phyloP scores from a whole-genome alignment of 2,113 vertebrate genomes.

The Thermophis baileyi region DNA sequence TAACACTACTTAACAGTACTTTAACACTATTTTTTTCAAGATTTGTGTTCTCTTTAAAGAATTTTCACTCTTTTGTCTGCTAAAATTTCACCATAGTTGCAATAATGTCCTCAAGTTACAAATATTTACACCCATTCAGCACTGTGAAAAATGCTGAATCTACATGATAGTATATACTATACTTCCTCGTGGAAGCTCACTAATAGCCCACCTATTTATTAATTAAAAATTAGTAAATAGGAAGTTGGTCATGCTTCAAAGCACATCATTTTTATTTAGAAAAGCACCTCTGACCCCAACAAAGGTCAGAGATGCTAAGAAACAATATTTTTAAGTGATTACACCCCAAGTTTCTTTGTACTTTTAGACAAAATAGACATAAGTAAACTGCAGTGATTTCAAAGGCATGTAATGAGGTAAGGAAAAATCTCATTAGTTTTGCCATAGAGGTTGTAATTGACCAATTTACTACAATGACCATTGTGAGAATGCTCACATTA shows the following conservation, averaged over 20 bases:
- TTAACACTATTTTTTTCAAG: constrained; percentile 27
- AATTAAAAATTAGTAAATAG: neutral
- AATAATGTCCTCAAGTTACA: neutral
- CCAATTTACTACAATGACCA: neutral
- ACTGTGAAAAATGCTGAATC: constrained; percentile 37
- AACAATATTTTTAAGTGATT: neutral
- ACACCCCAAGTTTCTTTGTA: neutral
- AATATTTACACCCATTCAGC: constrained; percentile 49
- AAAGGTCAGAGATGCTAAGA: neutral
- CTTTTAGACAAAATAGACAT: neutral
- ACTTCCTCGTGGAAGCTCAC: neutral
- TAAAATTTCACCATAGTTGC: neutral
- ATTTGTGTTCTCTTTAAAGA: constrained; percentile 9
- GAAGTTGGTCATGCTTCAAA: neutral
- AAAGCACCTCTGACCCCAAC: neutral
- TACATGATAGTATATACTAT: neutral
- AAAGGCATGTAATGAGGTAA: neutral
- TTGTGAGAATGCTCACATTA: neutral
- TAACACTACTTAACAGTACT: constrained; percentile 7
- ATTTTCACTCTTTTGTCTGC: neutral
- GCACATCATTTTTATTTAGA: neutral
- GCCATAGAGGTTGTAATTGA: neutral
- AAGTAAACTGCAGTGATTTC: neutral
- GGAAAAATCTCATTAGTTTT: neutral
- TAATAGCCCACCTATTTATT: neutral